These are phyloP conservation scores for Eufriesea mexicana DNA, from an alignment of 1,140 invertebrate genomes.

Conservation along the genomic window DNA sequence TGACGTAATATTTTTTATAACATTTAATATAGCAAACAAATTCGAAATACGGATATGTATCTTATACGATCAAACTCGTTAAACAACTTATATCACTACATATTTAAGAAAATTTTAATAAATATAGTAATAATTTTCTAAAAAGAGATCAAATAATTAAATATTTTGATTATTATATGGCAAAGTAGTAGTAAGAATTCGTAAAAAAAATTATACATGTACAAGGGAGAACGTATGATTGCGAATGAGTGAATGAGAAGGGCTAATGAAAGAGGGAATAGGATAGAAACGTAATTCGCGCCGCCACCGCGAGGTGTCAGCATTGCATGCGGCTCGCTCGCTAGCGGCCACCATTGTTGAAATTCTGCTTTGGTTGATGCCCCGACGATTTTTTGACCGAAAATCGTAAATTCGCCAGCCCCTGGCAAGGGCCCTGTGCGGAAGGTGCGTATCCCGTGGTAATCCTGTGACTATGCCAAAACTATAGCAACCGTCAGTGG, in stretches of 20 bases:
- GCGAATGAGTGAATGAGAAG: slow-evolving; percentile 6
- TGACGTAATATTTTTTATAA: background rate
- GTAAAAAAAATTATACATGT: background rate
- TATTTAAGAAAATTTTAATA: background rate
- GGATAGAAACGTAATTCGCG: slow-evolving; percentile 58
- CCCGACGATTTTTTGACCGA: slow-evolving; percentile 72
- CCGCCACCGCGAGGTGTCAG: slow-evolving; percentile 76
- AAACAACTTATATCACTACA: background rate
- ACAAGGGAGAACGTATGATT: slow-evolving; percentile 1
- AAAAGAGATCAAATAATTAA: background rate
- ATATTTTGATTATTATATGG: background rate
- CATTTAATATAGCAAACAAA: background rate
- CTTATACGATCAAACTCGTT: background rate
- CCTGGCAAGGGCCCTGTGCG: slow-evolving; percentile 63
- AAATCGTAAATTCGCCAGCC: slow-evolving; percentile 73
- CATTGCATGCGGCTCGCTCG: slow-evolving; percentile 68
- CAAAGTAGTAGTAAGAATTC: background rate
- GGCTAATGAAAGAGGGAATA: slow-evolving; percentile 21
- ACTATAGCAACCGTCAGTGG: slow-evolving; percentile 8
- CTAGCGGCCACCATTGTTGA: slow-evolving; percentile 80
- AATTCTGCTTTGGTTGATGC: slow-evolving; percentile 80
- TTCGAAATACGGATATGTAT: background rate
- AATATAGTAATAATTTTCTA: background rate
- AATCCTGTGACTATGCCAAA: slow-evolving; percentile 14
- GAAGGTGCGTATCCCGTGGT: slow-evolving; percentile 69